phyloP scores from a whole-genome alignment of 2,888 invertebrate species.

The Oasisia sp. region DNA sequence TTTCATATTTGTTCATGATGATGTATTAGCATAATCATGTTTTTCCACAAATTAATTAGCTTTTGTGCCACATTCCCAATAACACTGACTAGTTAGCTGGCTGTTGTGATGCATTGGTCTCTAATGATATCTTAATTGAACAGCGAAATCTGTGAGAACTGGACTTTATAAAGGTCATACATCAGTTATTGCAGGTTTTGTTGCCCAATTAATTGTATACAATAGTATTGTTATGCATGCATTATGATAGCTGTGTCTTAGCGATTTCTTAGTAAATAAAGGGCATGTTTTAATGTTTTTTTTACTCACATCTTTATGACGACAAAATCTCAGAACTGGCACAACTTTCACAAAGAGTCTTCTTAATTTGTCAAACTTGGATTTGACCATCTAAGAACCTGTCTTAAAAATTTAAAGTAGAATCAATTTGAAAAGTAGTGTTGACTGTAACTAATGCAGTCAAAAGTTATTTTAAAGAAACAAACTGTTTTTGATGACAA shows the following conservation, averaged over 20 bases:
- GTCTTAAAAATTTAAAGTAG: not conserved
- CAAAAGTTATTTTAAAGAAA: not conserved
- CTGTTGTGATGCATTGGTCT: not conserved
- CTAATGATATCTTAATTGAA: conserved; percentile 6
- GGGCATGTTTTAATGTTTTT: not conserved
- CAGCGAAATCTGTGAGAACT: conserved; percentile 6
- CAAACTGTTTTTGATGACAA: not conserved
- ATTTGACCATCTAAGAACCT: not conserved
- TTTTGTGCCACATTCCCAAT: not conserved
- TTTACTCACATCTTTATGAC: not conserved
- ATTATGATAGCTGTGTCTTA: not conserved
- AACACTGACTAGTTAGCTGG: not conserved
- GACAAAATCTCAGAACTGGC: not conserved
- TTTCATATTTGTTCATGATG: not conserved
- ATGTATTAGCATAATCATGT: not conserved
- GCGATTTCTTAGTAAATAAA: not conserved
- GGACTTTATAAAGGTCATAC: not conserved
- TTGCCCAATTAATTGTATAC: not conserved
- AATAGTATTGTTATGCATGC: not conserved
- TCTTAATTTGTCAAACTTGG: not conserved
- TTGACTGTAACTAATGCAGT: not conserved
- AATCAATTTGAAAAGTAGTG: not conserved
- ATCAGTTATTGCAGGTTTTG: not conserved
- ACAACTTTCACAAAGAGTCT: not conserved
- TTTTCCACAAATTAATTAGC: not conserved